These are phyloP conservation scores for Reticulitermes lucifugus DNA, from an alignment of 2,888 invertebrate genomes.

Conservation along the genomic window DNA sequence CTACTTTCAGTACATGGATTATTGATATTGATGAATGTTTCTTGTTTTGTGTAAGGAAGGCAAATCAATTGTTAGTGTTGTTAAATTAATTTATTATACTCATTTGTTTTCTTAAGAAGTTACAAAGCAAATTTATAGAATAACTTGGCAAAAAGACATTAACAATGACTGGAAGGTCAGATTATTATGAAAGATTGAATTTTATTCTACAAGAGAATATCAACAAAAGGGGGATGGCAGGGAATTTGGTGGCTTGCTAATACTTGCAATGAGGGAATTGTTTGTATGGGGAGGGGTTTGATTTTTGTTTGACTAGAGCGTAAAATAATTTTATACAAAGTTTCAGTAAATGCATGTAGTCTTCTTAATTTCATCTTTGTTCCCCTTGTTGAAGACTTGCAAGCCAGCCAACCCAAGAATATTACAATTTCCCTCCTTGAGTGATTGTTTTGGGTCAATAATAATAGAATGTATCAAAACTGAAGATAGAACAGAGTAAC, in stretches of 20 bases:
- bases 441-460: slow-evolving; percentile 1
- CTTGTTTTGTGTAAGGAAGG: slow-evolving; percentile 15
- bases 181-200: neutral
- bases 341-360: too few relatives aligned
- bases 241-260: neutral
- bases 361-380: neutral
- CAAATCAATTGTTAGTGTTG: slow-evolving; percentile 40
- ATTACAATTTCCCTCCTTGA: neutral
- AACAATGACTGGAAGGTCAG: neutral
- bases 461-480: slow-evolving; percentile 19
- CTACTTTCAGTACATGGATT: neutral
- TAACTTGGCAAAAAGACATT: slow-evolving; percentile 24
- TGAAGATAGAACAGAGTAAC: slow-evolving; percentile 14
- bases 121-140: slow-evolving; percentile 21
- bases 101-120: slow-evolving; percentile 37
- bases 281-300: neutral
- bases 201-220: neutral
- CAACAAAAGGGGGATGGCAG: neutral
- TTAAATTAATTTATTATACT: slow-evolving; percentile 45
- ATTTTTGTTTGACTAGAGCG: too few relatives aligned
- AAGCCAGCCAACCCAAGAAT: neutral
- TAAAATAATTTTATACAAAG: too few relatives aligned
- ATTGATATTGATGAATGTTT: slow-evolving; percentile 1
- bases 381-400: neutral
- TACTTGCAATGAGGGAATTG: neutral